Conservation (phyloP, 2,888 invertebrate species). For the Stomorhina lunata region DNA sequence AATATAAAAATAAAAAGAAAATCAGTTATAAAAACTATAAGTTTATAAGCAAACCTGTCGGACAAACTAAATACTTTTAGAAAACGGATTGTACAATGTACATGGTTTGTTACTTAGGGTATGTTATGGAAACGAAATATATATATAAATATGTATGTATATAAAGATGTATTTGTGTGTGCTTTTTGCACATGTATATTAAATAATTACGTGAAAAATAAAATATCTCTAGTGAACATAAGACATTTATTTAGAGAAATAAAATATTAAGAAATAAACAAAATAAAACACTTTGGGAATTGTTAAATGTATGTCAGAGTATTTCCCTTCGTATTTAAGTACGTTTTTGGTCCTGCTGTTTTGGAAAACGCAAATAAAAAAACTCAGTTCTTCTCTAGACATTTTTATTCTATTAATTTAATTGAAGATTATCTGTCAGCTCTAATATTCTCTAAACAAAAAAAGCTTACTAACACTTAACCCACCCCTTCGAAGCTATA, state of each 20-base stretch:
- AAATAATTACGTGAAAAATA: conserved; percentile 13
- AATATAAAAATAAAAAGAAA: too few species aligned
- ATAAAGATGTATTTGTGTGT: not conserved
- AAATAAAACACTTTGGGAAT: conserved; percentile 34
- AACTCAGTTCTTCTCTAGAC: conserved; percentile 2
- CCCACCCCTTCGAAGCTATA: not conserved
- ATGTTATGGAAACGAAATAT: too few species aligned
- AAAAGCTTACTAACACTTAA: not conserved
- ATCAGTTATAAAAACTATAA: too few species aligned
- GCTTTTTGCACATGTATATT: too few species aligned
- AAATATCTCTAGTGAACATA: conserved; percentile 21
- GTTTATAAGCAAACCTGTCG: too few species aligned
- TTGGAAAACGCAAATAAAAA: not conserved
- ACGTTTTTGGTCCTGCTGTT: not conserved
- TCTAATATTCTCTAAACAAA: not conserved
- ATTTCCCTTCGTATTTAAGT: too few species aligned
- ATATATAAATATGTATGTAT: not conserved
- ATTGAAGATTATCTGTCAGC: conserved; percentile 52
- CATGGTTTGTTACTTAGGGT: too few species aligned
- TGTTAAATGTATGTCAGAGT: not conserved
- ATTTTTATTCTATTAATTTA: conserved; percentile 46
- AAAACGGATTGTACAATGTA: too few species aligned
- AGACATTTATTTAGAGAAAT: conserved; percentile 6
- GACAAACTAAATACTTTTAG: too few species aligned
- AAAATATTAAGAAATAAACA: conserved; percentile 1